Base-by-base conservation (phyloP, 2,113 vertebrate genomes). In the Malurus elegans region DNA sequence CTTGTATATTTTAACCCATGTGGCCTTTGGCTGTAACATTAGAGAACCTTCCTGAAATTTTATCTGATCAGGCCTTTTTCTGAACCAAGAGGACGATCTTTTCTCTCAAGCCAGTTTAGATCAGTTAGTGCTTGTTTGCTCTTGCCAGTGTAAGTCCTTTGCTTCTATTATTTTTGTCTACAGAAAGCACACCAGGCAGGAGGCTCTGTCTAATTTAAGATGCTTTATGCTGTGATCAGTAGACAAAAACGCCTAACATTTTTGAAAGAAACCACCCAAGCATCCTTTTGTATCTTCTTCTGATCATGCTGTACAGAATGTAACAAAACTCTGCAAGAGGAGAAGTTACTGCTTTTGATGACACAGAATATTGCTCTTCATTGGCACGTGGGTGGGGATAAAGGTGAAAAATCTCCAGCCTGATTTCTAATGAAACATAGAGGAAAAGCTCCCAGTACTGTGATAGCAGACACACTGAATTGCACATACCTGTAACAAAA, bases 381-480 rank as follows among this genome's bases (percentile, higher is more conserved):
- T 28, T 53, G 58, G 11, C 1, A 4, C 0, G 0, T 21, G 1
- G 32, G 26, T 47, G 34, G 20, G 44, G 58, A 15, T 58, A 66
- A 75, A 81, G 10, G 67, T 32, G 3, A 24, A 42, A 42, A 31
- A 54, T 58, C 29, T 74, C 10, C 44, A 48, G 18, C 8, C 1
- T 1, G 28, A 32, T 75, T 60, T 82, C 54, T 75, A 44, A 42
- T 32, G 15, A 34, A 8, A 18, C 7, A 9, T 70, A 34, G 19
- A 31, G 24, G 11, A 5, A 57, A 65, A 81, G 9, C 10, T 45
- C 26, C 4, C 38, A 21, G 14, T 36, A 25, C n/a, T 36, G 16
- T 69, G n/a, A 45, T 23, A 73, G 6, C 18, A 72, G 53, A 42
- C 16, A 47, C n/a, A 38, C 14, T 40, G 16, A 67, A 36, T 24